These are phyloP conservation scores for Peromyscus leucopus DNA, from an alignment of 2,113 vertebrate genomes.

Conservation along the genomic window DNA sequence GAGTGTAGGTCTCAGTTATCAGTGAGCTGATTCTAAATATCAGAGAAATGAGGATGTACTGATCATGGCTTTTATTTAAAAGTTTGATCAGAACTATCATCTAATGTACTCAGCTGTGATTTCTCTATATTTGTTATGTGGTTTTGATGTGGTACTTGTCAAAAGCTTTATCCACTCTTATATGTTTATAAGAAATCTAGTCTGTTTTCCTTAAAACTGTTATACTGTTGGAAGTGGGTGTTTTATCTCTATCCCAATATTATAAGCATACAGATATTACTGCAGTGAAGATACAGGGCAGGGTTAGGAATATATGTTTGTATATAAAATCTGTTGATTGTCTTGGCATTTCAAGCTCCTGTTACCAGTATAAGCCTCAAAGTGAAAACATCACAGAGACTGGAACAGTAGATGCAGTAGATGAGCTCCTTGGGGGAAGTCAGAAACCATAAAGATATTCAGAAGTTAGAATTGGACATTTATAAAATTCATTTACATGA, in stretches of 20 bases:
- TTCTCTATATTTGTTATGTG: background rate
- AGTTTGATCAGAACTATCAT: background rate
- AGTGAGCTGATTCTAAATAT: background rate
- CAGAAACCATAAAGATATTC: background rate
- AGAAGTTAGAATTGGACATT: background rate
- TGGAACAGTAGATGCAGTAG: background rate
- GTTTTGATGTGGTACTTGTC: background rate
- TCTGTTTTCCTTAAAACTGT: background rate
- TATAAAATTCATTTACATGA: background rate
- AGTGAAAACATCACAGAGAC: too few relatives aligned
- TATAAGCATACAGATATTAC: background rate
- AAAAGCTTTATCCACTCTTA: background rate
- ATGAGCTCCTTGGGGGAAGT: background rate
- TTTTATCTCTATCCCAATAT: background rate
- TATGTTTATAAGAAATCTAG: background rate
- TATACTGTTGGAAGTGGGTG: fast-evolving
- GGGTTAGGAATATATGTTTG: background rate
- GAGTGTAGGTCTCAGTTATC: background rate
- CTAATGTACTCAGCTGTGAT: background rate
- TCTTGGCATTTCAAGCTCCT: background rate
- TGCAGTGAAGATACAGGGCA: background rate
- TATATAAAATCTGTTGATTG: too few relatives aligned
- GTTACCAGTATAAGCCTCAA: background rate
- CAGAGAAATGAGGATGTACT: background rate
- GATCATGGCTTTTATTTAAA: background rate